Evolutionary conservation across 2,888 invertebrate species (phyloP), one percentile per base, ranked within the genome.

Genomic region (Eupithecia subumbrata): DNA sequence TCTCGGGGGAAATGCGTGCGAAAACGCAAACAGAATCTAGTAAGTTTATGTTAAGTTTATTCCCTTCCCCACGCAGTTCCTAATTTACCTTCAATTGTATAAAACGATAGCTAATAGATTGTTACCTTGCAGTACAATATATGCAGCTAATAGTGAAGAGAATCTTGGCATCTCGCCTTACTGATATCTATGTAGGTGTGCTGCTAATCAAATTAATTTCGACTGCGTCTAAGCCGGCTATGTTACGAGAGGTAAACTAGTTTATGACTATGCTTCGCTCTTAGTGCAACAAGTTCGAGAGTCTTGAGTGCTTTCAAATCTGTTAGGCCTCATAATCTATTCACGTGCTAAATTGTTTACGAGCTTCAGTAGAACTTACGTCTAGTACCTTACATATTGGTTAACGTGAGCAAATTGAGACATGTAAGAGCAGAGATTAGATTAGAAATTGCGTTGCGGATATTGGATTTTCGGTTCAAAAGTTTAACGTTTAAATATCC

Each of bases 201-300:
- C 89, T 90, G 91, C 91, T 94, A 94, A 95, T 94, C 90, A 90
- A 94, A 94, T 94, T 93, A 95, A 93, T 93, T 90, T 89, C 89
- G 87, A 89, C 91, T 88, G 89, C 90, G 89, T 84, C 87, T 90
- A 87, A 91, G 91, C 90, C 89, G 86, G 88, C 91, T 87, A 88
- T 89, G 90, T 90, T 88, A 86, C 91, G 89, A 87, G 90, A 90
- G 88, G 88, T 93, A 94, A 94, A 94, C 93, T 90, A 93, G 93
- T 94, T 94, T 93, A 93, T 91, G 91, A 92, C 86, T 92, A 94
- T 92, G 92, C 89, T 88, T 88, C 91, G 92, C 93, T 91, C 88
- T 89, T 86, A 89, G 86, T 84, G 94, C 93, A 94, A 95, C 94
- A 95, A 95, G 94, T 94, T 94, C 86, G 86, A 86, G 87, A 92